Conservation (phyloP, 2,113 vertebrate species). For the Nannobrachium achirus region DNA sequence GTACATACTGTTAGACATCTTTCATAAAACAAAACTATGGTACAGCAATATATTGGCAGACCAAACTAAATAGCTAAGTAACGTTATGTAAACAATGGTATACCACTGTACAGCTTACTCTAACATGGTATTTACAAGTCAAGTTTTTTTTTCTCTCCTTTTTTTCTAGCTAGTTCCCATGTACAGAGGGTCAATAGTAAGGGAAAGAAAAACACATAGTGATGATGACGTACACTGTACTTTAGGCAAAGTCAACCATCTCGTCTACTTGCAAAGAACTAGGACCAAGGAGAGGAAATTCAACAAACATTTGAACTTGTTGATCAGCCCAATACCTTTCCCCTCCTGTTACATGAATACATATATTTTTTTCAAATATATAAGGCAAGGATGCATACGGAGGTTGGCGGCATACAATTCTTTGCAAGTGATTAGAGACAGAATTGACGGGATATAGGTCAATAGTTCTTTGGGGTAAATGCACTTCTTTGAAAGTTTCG, state of each 20-base stretch:
- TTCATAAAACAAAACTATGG: slow-evolving; percentile 78
- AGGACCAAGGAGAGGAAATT: slow-evolving; percentile 45
- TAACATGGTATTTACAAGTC: slow-evolving; percentile 90
- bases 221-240: slow-evolving; percentile 71
- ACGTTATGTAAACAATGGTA: slow-evolving; percentile 95
- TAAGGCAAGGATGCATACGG: slow-evolving; percentile 75
- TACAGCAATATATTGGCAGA: slow-evolving; percentile 86
- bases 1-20: slow-evolving; percentile 73
- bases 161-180: slow-evolving; percentile 53
- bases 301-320: slow-evolving; percentile 46
- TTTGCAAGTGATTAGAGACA: slow-evolving; percentile 64
- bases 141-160: slow-evolving; percentile 52
- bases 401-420: slow-evolving; percentile 75
- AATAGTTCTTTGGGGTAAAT: slow-evolving; percentile 79
- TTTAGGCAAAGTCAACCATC: slow-evolving; percentile 63
- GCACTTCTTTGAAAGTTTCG: slow-evolving; percentile 73
- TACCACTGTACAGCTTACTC: slow-evolving; percentile 89
- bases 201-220: slow-evolving; percentile 81
- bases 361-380: slow-evolving; percentile 43
- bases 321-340: slow-evolving; percentile 40
- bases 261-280: slow-evolving; percentile 57
- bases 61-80: slow-evolving; percentile 82
- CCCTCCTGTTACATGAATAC: slow-evolving; percentile 40
- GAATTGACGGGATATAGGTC: slow-evolving; percentile 40
- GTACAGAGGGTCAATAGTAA: slow-evolving; percentile 76